phyloP scores from a whole-genome alignment of 2,113 vertebrate species.

The Gobiocypris rarus region DNA sequence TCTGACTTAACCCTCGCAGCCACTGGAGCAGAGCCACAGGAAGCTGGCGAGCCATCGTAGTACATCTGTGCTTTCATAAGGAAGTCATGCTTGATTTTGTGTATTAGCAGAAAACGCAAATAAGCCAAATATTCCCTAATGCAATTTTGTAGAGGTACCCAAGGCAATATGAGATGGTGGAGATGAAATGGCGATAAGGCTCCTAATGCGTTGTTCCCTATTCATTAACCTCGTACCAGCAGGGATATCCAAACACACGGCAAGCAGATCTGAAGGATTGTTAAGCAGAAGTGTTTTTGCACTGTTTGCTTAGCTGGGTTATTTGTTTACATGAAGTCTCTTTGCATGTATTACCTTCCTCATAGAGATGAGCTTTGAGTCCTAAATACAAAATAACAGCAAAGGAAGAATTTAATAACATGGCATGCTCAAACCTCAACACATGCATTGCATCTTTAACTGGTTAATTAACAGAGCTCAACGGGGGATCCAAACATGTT shows the following conservation, averaged over 20 bases:
- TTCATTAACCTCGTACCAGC: constrained; percentile 44
- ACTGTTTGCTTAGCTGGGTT: constrained; percentile 65
- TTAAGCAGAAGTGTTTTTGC: constrained; percentile 52
- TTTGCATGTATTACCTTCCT: constrained; percentile 53
- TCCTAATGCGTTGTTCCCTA: constrained; percentile 19
- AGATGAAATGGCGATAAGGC: constrained; percentile 25
- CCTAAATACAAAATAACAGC: constrained; percentile 4
- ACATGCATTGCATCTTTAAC: too few relatives aligned
- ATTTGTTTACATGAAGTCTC: constrained; percentile 50
- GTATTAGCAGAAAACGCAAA: constrained; percentile 17
- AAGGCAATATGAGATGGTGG: background rate
- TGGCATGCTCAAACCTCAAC: background rate
- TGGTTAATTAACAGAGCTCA: too few relatives aligned
- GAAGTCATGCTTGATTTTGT: constrained; percentile 19
- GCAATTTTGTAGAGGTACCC: constrained; percentile 28
- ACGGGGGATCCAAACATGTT: background rate
- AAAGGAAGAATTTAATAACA: constrained; percentile 14
- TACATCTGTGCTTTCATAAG: constrained; percentile 27
- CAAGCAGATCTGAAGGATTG: constrained; percentile 53
- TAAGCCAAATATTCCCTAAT: constrained; percentile 21
- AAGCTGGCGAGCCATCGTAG: background rate
- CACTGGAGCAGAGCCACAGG: constrained; percentile 12
- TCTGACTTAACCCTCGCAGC: constrained; percentile 24
- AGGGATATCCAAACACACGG: constrained; percentile 29
- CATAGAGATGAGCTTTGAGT: constrained; percentile 55